phyloP scores from a whole-genome alignment of 2,888 invertebrate genomes.

The Cordilura impudica region DNA sequence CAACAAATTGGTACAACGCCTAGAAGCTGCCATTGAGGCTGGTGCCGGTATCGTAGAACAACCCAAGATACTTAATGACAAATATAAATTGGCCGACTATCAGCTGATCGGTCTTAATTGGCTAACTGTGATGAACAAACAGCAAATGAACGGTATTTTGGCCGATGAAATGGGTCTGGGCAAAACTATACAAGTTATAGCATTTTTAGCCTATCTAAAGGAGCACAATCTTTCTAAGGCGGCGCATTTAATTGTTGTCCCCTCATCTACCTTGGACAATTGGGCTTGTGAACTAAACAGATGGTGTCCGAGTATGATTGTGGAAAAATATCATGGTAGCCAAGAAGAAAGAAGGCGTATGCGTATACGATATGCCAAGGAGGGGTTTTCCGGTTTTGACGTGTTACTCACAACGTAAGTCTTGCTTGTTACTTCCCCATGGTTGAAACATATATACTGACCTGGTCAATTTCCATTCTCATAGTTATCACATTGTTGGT shows the following conservation, averaged over 20 bases:
- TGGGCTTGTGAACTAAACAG: slow-evolving; percentile 87
- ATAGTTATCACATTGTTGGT: slow-evolving; percentile 77
- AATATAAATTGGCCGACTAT: slow-evolving; percentile 88
- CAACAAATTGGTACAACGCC: slow-evolving; percentile 86
- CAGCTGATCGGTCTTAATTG: slow-evolving; percentile 95
- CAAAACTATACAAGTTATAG: slow-evolving; percentile 95
- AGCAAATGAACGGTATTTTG: slow-evolving; percentile 94
- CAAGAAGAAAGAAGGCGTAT: slow-evolving; percentile 90
- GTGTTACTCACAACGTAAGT: slow-evolving; percentile 93
- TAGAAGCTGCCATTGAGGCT: slow-evolving; percentile 88
- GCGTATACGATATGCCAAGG: slow-evolving; percentile 86
- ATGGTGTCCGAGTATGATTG: slow-evolving; percentile 88
- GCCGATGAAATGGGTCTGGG: slow-evolving; percentile 99
- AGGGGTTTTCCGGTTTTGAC: slow-evolving; percentile 86
- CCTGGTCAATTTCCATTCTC: background rate
- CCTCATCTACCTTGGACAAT: slow-evolving; percentile 95
- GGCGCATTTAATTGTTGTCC: slow-evolving; percentile 96
- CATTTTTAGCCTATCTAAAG: slow-evolving; percentile 92
- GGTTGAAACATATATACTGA: background rate
- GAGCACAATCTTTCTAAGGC: slow-evolving; percentile 85
- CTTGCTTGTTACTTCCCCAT: too few relatives aligned
- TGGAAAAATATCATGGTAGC: slow-evolving; percentile 93
- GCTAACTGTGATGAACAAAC: slow-evolving; percentile 92
- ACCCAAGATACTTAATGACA: slow-evolving; percentile 83
- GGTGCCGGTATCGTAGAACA: slow-evolving; percentile 87